Conservation (phyloP, 2,888 invertebrate genomes). For the Pteria penguin region DNA sequence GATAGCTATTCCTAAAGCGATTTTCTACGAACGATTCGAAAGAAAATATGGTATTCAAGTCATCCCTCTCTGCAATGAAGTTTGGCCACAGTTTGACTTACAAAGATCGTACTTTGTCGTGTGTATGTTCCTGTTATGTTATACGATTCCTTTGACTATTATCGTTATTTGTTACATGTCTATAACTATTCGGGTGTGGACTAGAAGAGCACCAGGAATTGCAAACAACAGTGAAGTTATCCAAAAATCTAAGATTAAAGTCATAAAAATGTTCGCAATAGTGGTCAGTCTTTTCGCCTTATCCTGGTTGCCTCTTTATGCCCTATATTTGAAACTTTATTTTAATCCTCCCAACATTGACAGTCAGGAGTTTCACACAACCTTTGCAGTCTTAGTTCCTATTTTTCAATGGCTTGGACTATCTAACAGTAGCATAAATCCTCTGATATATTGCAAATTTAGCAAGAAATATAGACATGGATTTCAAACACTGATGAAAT, state of each 20-base stretch:
- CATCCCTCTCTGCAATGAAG: slow-evolving; percentile 58
- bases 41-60: slow-evolving; percentile 38
- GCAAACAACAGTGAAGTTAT: slow-evolving; percentile 82
- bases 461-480: slow-evolving; percentile 96
- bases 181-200: slow-evolving; percentile 94
- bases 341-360: slow-evolving; percentile 15
- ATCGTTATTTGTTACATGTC: slow-evolving; percentile 95
- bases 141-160: slow-evolving; percentile 92
- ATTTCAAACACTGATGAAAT: slow-evolving; percentile 81
- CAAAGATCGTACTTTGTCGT: slow-evolving; percentile 92
- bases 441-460: slow-evolving; percentile 95
- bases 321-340: slow-evolving; percentile 87
- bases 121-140: slow-evolving; percentile 93
- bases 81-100: slow-evolving; percentile 91
- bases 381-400: slow-evolving; percentile 89
- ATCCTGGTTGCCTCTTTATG: slow-evolving; percentile 95
- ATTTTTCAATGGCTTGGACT: slow-evolving; percentile 96
- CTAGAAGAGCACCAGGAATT: slow-evolving; percentile 92
- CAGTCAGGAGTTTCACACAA: slow-evolving; percentile 72
- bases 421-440: slow-evolving; percentile 97
- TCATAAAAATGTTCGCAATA: slow-evolving; percentile 95
- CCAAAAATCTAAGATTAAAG: slow-evolving; percentile 94
- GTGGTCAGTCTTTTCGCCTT: slow-evolving; percentile 94
- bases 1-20: slow-evolving; percentile 92
- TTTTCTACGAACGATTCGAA: slow-evolving; percentile 88